phyloP scores from a whole-genome alignment of 2,888 invertebrate species.

The Blomia tropicalis region DNA sequence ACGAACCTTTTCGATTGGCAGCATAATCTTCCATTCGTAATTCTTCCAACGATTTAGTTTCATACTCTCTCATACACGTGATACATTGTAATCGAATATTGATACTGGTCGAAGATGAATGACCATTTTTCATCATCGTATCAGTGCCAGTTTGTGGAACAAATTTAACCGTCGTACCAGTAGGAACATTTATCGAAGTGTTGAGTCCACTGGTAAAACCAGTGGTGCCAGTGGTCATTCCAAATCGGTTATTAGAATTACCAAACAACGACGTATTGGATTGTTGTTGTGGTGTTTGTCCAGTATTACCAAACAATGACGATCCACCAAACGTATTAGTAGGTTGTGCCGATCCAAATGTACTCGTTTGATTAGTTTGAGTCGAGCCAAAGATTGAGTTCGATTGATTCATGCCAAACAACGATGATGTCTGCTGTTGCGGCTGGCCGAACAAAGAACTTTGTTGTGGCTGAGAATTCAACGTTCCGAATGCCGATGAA shows the following conservation, averaged over 20 bases:
- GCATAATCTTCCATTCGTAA: slow-evolving; percentile 79
- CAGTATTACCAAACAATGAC: slow-evolving; percentile 6
- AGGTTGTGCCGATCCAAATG: slow-evolving; percentile 18
- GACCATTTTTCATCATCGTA: slow-evolving; percentile 72
- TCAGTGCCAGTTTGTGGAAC: slow-evolving; percentile 71
- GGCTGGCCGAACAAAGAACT: not conserved
- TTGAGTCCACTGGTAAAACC: slow-evolving; percentile 8
- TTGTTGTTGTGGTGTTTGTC: not conserved
- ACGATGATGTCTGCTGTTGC: not conserved
- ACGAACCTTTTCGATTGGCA: slow-evolving; percentile 65
- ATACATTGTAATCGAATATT: slow-evolving; percentile 90
- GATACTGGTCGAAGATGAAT: slow-evolving; percentile 52
- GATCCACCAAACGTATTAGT: slow-evolving; percentile 15
- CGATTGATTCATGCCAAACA: not conserved
- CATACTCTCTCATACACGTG: slow-evolving; percentile 97
- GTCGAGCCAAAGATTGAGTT: not conserved
- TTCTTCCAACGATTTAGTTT: slow-evolving; percentile 82
- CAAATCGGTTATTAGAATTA: slow-evolving; percentile 19
- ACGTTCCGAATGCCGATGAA: not conserved
- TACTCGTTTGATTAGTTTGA: not conserved
- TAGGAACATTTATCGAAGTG: slow-evolving; percentile 35
- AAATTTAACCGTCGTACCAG: slow-evolving; percentile 69
- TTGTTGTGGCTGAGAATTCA: not conserved
- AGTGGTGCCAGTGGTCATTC: slow-evolving; percentile 1
- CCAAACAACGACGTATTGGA: slow-evolving; percentile 20